A percentile compares a stretch with the other conserved stretches of the same genome.
These are phyloP conservation scores for Macheiramphus alcinus DNA, from an alignment of 2,113 vertebrate genomes.

Conservation along the genomic window DNA sequence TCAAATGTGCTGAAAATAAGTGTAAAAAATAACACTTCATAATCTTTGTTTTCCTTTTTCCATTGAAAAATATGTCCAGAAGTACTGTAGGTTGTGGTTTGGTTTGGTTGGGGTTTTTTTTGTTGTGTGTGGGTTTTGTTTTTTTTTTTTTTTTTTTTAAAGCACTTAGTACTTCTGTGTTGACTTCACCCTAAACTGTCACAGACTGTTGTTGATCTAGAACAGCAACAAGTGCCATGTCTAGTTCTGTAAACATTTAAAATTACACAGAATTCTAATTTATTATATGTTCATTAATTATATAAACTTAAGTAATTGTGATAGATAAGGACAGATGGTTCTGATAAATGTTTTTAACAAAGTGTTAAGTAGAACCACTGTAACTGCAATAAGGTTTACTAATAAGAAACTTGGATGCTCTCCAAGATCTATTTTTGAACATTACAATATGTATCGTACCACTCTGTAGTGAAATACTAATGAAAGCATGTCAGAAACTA, in stretches of 20 bases:
- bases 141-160: background rate
- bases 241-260: background rate
- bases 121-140: too few species aligned
- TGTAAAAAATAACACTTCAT: background rate
- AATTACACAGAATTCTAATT: background rate
- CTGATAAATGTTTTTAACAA: background rate
- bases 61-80: background rate
- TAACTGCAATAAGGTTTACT: constrained; percentile 5
- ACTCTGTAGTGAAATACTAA: background rate
- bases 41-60: background rate
- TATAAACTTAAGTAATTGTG: background rate
- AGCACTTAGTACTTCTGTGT: background rate
- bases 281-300: background rate
- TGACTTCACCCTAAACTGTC: background rate
- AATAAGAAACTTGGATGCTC: constrained; percentile 14
- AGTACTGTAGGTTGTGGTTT: background rate
- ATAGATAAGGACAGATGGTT: background rate
- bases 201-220: background rate
- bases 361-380: background rate
- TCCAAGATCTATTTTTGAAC: constrained; percentile 27
- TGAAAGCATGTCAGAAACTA: background rate
- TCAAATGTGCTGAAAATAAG: background rate
- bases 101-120: background rate
- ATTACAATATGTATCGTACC: background rate
- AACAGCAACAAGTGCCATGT: background rate